These are phyloP conservation scores for Ennomos erosarius DNA, from an alignment of 2,888 invertebrate species.

Conservation along the genomic window DNA sequence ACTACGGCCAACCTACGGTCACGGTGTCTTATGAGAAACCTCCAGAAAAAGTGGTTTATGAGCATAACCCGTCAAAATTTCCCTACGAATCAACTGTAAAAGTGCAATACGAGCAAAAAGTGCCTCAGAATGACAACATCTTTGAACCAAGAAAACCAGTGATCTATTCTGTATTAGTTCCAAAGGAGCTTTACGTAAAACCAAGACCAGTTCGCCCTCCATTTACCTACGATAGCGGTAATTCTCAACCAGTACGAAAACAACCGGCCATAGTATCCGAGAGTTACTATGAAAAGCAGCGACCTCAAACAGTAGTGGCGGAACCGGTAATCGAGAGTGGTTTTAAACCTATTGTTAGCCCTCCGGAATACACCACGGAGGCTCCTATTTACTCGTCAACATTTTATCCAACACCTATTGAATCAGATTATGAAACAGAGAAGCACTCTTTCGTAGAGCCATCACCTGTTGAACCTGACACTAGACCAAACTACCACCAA, in stretches of 20 bases:
- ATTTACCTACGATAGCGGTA: slow-evolving; percentile 57
- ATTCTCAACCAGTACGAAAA: slow-evolving; percentile 56
- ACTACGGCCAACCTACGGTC: slow-evolving; percentile 11
- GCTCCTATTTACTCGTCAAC: slow-evolving; percentile 51
- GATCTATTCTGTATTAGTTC: slow-evolving; percentile 53
- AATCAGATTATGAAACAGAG: slow-evolving; percentile 48
- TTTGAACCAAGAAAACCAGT: slow-evolving; percentile 59
- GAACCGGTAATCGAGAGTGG: slow-evolving; percentile 70
- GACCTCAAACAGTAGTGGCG: slow-evolving; percentile 46
- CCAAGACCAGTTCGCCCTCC: slow-evolving; percentile 65
- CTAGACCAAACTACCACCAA: slow-evolving; percentile 63
- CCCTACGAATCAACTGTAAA: slow-evolving; percentile 19
- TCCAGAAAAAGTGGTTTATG: slow-evolving; percentile 20
- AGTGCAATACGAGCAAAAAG: slow-evolving; percentile 15
- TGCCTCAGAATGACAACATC: slow-evolving; percentile 47
- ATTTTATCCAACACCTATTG: slow-evolving; percentile 41
- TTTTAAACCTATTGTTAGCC: slow-evolving; percentile 68
- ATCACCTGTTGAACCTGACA: slow-evolving; percentile 44
- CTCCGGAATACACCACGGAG: slow-evolving; percentile 52
- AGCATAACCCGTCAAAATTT: slow-evolving; percentile 7
- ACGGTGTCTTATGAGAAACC: slow-evolving; percentile 20
- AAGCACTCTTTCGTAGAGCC: slow-evolving; percentile 54
- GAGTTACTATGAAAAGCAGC: slow-evolving; percentile 72
- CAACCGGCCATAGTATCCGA: slow-evolving; percentile 68
- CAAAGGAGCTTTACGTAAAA: slow-evolving; percentile 67